Conservation (phyloP, 2,888 invertebrate genomes). For the Himalopsyche japonica region DNA sequence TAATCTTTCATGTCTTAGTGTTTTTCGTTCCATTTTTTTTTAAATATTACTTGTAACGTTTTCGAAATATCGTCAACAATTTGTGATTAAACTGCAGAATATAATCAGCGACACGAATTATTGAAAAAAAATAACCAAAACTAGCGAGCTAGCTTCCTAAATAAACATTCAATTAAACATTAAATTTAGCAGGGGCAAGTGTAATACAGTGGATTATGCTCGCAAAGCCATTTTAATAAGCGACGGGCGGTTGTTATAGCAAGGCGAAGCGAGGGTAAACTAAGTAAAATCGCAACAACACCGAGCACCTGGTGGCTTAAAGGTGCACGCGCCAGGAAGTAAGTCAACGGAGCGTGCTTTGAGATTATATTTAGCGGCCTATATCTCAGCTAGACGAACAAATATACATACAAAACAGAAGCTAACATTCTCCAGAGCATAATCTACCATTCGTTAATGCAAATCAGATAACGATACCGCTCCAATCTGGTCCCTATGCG, state of each 20-base stretch:
- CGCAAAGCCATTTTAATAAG: neutral
- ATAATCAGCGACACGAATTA: neutral
- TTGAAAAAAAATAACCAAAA: neutral
- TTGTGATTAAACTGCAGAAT: no score
- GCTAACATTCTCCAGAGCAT: conserved; percentile 11
- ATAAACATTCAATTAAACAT: neutral
- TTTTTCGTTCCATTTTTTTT: no score
- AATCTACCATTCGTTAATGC: conserved; percentile 19
- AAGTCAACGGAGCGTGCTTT: conserved; percentile 2
- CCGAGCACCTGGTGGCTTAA: conserved; percentile 17
- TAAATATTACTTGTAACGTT: no score
- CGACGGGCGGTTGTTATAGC: neutral
- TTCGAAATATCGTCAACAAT: no score
- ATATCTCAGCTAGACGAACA: conserved; percentile 24
- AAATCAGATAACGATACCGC: conserved; percentile 1
- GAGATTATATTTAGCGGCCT: conserved; percentile 33
- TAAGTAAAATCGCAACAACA: neutral
- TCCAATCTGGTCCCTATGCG: neutral
- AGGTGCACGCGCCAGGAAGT: conserved; percentile 26
- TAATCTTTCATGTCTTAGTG: no score
- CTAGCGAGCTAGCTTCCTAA: neutral
- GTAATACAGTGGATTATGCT: neutral
- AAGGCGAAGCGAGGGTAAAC: neutral
- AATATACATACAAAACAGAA: conserved; percentile 25
- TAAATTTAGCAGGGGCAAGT: neutral